Conservation (phyloP, 2,888 invertebrate genomes). For the Ochropacha duplaris region DNA sequence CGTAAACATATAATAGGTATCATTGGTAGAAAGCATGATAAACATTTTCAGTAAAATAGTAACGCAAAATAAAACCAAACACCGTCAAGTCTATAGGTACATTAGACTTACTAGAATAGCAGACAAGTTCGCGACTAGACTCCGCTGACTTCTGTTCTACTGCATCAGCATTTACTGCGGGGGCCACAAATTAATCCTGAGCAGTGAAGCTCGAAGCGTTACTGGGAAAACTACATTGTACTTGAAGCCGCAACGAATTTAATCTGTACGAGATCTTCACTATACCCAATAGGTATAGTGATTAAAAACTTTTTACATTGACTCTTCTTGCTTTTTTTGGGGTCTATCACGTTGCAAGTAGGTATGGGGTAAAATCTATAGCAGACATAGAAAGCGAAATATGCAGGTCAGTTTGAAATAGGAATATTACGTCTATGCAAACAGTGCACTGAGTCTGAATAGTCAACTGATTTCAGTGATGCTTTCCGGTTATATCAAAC, state of each 20-base stretch:
- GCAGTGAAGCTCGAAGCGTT: background rate
- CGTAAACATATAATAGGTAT: too few relatives aligned
- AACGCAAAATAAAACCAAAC: too few relatives aligned
- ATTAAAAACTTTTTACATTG: background rate
- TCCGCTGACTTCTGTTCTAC: background rate
- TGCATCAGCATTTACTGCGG: background rate
- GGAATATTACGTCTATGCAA: background rate
- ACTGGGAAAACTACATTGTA: background rate
- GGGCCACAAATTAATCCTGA: background rate
- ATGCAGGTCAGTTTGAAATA: background rate
- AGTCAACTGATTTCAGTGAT: background rate
- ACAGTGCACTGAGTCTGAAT: background rate
- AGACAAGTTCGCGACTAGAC: background rate
- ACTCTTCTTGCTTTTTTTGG: background rate
- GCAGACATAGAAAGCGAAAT: background rate
- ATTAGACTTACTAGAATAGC: background rate
- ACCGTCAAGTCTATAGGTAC: background rate
- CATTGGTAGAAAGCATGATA: too few relatives aligned
- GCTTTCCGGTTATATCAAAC: background rate
- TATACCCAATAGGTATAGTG: background rate
- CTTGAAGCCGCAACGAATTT: background rate
- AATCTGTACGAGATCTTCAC: background rate
- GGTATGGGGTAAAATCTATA: background rate
- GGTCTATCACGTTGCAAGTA: too few relatives aligned
- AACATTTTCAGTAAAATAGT: background rate